Evolutionary conservation across 1,140 invertebrate species (phyloP).

Genomic region (Tetraneura akinire): DNA sequence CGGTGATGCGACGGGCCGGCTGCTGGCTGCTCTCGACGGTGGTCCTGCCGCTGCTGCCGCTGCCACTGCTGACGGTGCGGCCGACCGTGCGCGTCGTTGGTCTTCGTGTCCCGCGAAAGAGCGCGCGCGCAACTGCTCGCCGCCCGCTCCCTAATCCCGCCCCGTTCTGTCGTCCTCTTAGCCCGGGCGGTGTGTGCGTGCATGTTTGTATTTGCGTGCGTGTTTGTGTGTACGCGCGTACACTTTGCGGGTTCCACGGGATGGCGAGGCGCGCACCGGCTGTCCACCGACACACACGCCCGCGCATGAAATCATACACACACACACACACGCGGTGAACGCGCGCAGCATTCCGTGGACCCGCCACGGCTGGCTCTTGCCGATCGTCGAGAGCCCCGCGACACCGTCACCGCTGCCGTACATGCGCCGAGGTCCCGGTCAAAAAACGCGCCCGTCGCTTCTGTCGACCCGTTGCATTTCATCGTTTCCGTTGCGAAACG

Average conservation of each 20-base stretch:
- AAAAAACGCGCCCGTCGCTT: background rate
- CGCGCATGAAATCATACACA: background rate
- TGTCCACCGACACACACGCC: background rate
- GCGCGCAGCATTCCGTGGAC: background rate
- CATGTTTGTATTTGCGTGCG: too few species aligned
- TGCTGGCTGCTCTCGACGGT: too few species aligned
- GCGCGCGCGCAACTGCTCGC: background rate
- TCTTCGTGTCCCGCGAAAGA: background rate
- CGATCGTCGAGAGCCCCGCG: background rate
- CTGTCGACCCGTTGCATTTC: too few species aligned
- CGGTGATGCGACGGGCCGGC: too few species aligned
- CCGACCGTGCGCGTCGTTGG: background rate
- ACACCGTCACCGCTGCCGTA: too few species aligned
- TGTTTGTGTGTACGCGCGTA: background rate
- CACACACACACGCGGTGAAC: background rate
- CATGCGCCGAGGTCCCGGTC: constrained; percentile 20
- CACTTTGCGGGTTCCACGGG: background rate
- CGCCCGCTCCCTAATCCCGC: background rate
- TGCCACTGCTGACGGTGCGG: background rate
- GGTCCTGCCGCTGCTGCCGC: background rate
- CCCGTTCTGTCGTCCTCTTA: background rate
- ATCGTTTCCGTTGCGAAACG: too few species aligned
- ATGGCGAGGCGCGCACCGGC: background rate
- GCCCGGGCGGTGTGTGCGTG: background rate
- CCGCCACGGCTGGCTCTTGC: background rate